Base-by-base conservation (phyloP, 2,888 invertebrate species). In the Hyalella azteca region DNA sequence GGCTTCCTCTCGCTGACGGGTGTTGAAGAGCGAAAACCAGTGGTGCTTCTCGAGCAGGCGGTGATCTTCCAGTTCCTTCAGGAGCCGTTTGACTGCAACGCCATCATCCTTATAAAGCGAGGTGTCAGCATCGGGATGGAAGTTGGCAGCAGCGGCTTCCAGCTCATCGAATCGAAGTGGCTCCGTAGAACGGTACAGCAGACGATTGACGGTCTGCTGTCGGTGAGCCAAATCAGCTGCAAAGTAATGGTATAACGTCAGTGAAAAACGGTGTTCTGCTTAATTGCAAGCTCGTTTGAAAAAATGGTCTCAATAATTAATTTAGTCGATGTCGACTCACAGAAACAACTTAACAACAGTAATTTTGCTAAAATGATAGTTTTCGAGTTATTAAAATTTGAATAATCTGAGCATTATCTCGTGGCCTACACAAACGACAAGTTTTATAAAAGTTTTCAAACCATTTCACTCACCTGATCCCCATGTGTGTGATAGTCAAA, bases 1-100 rank as follows among this genome's bases (percentile, higher is more conserved):
- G 13, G 91, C 92, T 86, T 94, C 92, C 85, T 91, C 90, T 77
- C 90, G 88, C 81, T 93, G 92, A 50, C 89, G 88, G 78, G 90
- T 89, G 86, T 92, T 89, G 86, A 90, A 90, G 86, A 90, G 89
- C 26, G 92, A 91, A 89, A 92, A 93, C 19, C 91, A 88, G 84
- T 91, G 89, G 60, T 90, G 90, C 45, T 86, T 84, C 66, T 90
- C 89, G 0, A 92, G 92, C 73, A 93, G 88, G 82, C 90, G 87
- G 50, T 91, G 91, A 49, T 90, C 87, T 78, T 90, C 88, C 86
- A 91, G 90, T 85, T 91, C 87, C 36, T 90, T 88, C 7, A 90
- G 87, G 87, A 91, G 92, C 82, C 91, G 89, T 83, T 89, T 90
- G 4, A 92, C 91, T 60, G 89, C 89, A 85, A 92, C 90, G 3